A percentile compares a stretch with the other conserved stretches of the same genome.
phyloP scores from a whole-genome alignment of 2,888 invertebrate species.

The Pristionchus maxplancki region DNA sequence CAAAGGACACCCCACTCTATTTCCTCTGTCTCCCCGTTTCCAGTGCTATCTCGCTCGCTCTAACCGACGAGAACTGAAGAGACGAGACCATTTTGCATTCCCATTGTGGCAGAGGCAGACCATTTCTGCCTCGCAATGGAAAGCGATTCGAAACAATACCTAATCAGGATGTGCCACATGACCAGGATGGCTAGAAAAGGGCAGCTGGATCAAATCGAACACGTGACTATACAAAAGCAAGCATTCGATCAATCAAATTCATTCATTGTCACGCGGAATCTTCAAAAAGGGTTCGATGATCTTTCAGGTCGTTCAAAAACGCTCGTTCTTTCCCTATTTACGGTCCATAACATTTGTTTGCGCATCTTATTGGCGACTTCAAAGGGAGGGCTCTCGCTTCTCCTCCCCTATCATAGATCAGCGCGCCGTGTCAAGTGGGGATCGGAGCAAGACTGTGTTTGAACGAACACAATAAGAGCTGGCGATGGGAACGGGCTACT shows the following conservation, averaged over 20 bases:
- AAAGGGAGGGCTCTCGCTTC: background rate
- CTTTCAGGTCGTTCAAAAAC: background rate
- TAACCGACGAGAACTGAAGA: background rate
- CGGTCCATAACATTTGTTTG: constrained; percentile 9
- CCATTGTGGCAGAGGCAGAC: background rate
- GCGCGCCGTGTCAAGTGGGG: background rate
- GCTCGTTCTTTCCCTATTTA: background rate
- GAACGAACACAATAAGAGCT: no score
- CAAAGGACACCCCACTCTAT: constrained; percentile 7
- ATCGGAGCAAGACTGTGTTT: background rate
- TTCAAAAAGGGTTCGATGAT: background rate
- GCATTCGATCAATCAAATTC: background rate
- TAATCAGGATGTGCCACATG: background rate
- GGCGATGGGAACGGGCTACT: no score
- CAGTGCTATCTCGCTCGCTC: background rate
- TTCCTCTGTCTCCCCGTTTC: background rate
- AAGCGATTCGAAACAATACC: background rate
- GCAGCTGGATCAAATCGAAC: no score
- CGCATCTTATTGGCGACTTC: background rate
- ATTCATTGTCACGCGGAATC: background rate
- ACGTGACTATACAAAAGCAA: background rate
- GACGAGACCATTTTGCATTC: no score
- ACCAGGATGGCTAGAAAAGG: background rate
- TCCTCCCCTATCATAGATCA: background rate
- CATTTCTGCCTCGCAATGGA: no score